Evolutionary conservation across 2,113 vertebrate species (phyloP).

Genomic region (Halichoerus grypus): DNA sequence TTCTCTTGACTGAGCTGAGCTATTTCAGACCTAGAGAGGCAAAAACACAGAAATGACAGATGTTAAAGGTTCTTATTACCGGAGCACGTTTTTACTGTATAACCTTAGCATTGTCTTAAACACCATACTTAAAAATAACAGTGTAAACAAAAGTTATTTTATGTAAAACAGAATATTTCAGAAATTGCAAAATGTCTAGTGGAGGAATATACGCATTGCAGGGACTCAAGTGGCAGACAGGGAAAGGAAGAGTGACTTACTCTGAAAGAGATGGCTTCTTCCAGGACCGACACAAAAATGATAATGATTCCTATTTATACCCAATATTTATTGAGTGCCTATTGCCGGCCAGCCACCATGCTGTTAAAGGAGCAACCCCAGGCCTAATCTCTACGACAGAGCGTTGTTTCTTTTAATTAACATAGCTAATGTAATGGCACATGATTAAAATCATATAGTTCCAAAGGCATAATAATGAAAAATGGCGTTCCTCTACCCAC

Average conservation of each 20-base stretch:
- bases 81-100: conserved; percentile 65
- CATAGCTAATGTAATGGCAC: conserved; percentile 18
- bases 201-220: neutral
- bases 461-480: neutral
- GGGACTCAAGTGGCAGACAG: neutral
- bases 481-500: neutral
- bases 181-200: neutral
- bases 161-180: conserved; percentile 2
- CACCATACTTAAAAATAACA: neutral
- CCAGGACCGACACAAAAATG: neutral
- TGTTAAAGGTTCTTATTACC: conserved; percentile 80
- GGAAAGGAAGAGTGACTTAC: neutral
- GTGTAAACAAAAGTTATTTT: conserved; percentile 10
- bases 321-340: conserved; percentile 21
- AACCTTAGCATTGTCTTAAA: conserved; percentile 76
- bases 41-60: conserved; percentile 79
- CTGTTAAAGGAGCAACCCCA: neutral
- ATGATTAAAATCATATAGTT: conserved; percentile 39
- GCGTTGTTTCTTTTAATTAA: conserved; percentile 6
- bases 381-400: neutral
- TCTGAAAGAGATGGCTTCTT: neutral
- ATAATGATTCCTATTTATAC: neutral
- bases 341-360: neutral
- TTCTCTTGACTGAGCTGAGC: conserved; percentile 93
- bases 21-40: conserved; percentile 89